These are phyloP conservation scores for Willisornis vidua DNA, from an alignment of 2,113 vertebrate species.

Conservation along the genomic window DNA sequence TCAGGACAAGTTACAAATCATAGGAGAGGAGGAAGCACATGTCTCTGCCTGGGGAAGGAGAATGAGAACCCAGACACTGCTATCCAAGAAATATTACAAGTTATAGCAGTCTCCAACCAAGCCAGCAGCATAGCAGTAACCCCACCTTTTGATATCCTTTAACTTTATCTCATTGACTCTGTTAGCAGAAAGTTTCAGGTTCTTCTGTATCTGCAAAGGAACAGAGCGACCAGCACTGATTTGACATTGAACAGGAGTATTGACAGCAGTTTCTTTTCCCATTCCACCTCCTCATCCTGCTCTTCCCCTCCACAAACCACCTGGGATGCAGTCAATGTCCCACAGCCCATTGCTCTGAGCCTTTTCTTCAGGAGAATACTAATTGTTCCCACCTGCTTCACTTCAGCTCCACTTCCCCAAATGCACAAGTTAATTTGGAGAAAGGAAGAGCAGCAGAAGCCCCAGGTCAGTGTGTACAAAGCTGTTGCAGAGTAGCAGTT, in stretches of 20 bases:
- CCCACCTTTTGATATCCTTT: slow-evolving; percentile 46
- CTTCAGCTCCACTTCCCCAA: background rate
- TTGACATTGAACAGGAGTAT: fast-evolving
- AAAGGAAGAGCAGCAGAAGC: background rate
- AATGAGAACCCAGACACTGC: background rate
- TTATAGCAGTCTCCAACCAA: background rate
- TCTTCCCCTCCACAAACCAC: background rate
- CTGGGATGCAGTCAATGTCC: background rate
- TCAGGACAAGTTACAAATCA: background rate
- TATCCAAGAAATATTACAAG: background rate
- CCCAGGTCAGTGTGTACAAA: background rate
- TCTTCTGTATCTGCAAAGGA: slow-evolving; percentile 71
- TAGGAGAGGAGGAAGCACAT: background rate
- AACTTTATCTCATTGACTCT: slow-evolving; percentile 46
- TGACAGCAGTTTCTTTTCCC: background rate
- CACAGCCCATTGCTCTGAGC: background rate
- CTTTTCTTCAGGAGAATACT: background rate
- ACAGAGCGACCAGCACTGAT: background rate
- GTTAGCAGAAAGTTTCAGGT: slow-evolving; percentile 51
- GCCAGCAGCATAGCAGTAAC: background rate
- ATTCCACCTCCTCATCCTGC: background rate
- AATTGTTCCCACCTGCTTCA: background rate
- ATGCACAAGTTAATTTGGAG: background rate
- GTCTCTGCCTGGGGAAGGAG: background rate
- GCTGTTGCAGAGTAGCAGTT: background rate